Evolutionary conservation across 2,888 invertebrate genomes (phyloP).

Genomic region (Acheta domesticus): DNA sequence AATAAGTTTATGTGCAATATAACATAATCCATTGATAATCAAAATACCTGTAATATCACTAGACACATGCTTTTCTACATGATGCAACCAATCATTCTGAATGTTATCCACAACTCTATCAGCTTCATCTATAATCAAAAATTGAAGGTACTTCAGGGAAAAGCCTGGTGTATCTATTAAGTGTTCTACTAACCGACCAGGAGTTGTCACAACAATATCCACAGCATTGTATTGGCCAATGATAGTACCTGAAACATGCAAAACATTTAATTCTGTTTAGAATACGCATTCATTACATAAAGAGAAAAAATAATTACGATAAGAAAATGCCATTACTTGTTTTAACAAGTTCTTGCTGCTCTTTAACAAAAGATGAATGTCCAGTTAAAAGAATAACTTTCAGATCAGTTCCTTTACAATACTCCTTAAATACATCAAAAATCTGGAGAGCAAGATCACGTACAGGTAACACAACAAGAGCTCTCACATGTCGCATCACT

Average conservation of each 20-base stretch:
- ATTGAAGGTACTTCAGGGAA: slow-evolving; percentile 65
- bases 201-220: slow-evolving; percentile 90
- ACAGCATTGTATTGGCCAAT: slow-evolving; percentile 59
- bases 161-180: slow-evolving; percentile 79
- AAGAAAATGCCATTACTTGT: slow-evolving; percentile 47
- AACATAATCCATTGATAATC: neutral
- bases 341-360: slow-evolving; percentile 55
- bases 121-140: slow-evolving; percentile 93
- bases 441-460: slow-evolving; percentile 90
- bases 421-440: slow-evolving; percentile 72
- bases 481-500: slow-evolving; percentile 66
- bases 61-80: slow-evolving; percentile 62
- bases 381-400: slow-evolving; percentile 58
- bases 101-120: slow-evolving; percentile 90
- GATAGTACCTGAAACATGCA: slow-evolving; percentile 53
- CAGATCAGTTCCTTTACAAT: slow-evolving; percentile 63
- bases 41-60: slow-evolving; percentile 42
- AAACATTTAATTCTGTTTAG: slow-evolving; percentile 18
- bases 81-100: slow-evolving; percentile 73
- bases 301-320: slow-evolving; percentile 28
- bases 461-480: slow-evolving; percentile 88
- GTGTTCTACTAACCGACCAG: slow-evolving; percentile 90
- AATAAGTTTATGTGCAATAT: neutral
- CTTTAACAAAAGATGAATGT: slow-evolving; percentile 41
- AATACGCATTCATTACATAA: slow-evolving; percentile 30